Percentiles rank a stretch among this genome's conserved stretches.
Conservation (phyloP, 2,797 vertebrate species). For the Danio aesculapii region DNA sequence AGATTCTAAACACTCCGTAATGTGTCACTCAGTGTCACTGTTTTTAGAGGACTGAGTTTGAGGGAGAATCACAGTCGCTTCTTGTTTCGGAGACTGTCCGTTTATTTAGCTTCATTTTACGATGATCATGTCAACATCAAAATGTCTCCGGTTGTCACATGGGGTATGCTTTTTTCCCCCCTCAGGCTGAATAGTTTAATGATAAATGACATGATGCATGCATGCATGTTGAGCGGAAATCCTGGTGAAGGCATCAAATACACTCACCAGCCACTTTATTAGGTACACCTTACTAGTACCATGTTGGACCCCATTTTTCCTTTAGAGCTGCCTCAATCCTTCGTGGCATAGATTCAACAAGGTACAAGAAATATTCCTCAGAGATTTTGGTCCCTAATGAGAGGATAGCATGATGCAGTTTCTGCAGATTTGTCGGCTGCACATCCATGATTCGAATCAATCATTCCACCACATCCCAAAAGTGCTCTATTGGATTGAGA, state of each 20-base stretch:
- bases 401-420: too few species aligned
- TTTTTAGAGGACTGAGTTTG: slow-evolving; percentile 21
- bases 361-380: too few species aligned
- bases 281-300: too few species aligned
- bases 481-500: too few species aligned
- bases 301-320: too few species aligned
- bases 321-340: too few species aligned
- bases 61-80: slow-evolving; percentile 26
- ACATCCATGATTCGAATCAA: too few species aligned
- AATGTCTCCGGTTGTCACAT: slow-evolving; percentile 31
- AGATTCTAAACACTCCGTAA: slow-evolving; percentile 43
- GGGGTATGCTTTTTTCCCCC: background rate
- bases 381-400: too few species aligned
- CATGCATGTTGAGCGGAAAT: background rate
- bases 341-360: too few species aligned
- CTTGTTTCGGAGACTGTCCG: slow-evolving; percentile 30
- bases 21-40: slow-evolving; percentile 22
- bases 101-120: slow-evolving; percentile 38
- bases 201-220: slow-evolving; percentile 10
- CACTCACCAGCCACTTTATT: too few species aligned
- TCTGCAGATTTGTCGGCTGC: too few species aligned
- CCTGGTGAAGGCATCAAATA: background rate
- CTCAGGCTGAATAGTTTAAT: slow-evolving; percentile 22
- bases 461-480: too few species aligned
- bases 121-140: slow-evolving; percentile 38